These are phyloP conservation scores for Pachymerium ferrugineum DNA, from an alignment of 2,888 invertebrate genomes.

Conservation along the genomic window DNA sequence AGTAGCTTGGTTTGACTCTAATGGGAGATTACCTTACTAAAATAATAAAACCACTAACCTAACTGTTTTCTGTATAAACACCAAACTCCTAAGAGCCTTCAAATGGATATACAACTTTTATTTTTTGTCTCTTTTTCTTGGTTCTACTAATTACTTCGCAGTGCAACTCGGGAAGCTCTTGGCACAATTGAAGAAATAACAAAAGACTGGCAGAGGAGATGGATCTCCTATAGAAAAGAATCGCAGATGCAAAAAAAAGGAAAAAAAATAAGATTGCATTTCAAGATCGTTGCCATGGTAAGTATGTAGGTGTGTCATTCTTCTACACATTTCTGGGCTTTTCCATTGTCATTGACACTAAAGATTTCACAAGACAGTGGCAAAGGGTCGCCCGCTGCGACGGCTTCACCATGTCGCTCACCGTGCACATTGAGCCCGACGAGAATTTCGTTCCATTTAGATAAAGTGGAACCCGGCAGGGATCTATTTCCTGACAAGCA, in stretches of 20 bases:
- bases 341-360: conserved; percentile 9
- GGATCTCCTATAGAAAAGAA: conserved; percentile 14
- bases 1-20: conserved; percentile 16
- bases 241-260: conserved; percentile 3
- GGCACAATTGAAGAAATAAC: conserved; percentile 16
- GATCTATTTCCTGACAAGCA: conserved; percentile 31
- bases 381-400: conserved; percentile 12
- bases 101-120: neutral
- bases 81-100: neutral
- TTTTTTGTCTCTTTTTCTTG: neutral
- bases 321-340: neutral
- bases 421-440: neutral
- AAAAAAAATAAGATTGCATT: conserved; percentile 12
- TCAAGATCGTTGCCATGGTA: conserved; percentile 10
- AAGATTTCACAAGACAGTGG: conserved; percentile 4
- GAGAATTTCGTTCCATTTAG: conserved; percentile 34
- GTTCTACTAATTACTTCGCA: conserved; percentile 3
- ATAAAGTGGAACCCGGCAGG: conserved; percentile 33
- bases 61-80: too few species aligned
- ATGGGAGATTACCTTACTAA: conserved; percentile 6
- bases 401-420: conserved; percentile 12
- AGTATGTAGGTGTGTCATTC: neutral
- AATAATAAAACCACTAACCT: conserved; percentile 12
- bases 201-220: conserved; percentile 1
- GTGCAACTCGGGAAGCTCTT: conserved; percentile 7